phyloP scores from a whole-genome alignment of 30 jellyfish, hydroid and myxozoan species.

The Turritopsis rubra region DNA sequence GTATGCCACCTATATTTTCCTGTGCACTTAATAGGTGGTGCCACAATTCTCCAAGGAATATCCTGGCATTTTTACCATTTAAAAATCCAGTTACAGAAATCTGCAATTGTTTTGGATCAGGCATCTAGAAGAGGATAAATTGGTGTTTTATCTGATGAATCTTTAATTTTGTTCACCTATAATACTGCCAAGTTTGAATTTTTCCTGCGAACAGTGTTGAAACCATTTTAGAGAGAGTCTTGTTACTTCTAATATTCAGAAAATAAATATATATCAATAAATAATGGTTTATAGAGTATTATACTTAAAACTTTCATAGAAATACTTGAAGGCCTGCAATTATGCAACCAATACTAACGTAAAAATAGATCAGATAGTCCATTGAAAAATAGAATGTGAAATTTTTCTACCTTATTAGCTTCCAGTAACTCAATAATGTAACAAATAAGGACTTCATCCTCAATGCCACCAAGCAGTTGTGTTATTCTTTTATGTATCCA shows the following conservation, averaged over 20 bases:
- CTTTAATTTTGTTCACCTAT: too few species aligned
- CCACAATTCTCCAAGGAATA: conserved; percentile 97
- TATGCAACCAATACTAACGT: too few species aligned
- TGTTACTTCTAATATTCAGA: too few species aligned
- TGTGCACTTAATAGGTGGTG: conserved; percentile 86
- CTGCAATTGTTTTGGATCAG: conserved; percentile 86
- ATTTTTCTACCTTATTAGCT: conserved; percentile 34
- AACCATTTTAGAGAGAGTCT: too few species aligned
- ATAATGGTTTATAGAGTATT: too few species aligned
- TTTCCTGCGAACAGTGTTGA: too few species aligned
- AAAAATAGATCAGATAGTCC: not conserved
- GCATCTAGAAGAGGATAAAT: conserved; percentile 30
- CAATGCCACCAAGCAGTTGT: conserved; percentile 74
- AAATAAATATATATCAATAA: too few species aligned
- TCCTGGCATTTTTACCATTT: conserved; percentile 92
- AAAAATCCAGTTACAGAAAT: conserved; percentile 79
- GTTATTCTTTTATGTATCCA: conserved; percentile 79
- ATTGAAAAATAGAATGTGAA: not conserved
- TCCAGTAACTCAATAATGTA: conserved; percentile 69
- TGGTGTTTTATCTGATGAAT: too few species aligned
- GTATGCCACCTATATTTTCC: conserved; percentile 88
- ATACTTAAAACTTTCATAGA: too few species aligned
- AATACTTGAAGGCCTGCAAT: too few species aligned
- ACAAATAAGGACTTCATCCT: conserved; percentile 90
- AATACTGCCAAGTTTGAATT: too few species aligned